phyloP scores from a whole-genome alignment of 2,888 invertebrate species.

The Cistogaster globosa region DNA sequence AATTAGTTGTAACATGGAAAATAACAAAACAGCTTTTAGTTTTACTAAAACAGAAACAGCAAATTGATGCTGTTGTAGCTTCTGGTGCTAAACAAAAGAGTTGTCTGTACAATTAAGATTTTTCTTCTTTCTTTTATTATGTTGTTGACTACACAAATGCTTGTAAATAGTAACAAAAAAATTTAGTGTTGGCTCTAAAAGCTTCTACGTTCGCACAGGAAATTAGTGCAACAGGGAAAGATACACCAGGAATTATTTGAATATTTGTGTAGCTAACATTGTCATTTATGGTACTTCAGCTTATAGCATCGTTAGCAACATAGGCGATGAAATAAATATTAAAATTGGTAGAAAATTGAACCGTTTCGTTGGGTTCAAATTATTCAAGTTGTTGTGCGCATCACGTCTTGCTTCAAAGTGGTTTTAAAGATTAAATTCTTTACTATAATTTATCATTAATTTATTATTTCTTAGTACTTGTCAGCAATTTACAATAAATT shows the following conservation, averaged over 20 bases:
- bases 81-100: constrained; percentile 53
- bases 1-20: constrained; percentile 57
- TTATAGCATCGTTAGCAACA: background rate
- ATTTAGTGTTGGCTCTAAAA: constrained; percentile 24
- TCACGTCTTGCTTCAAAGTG: too few species aligned
- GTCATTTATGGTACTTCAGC: constrained; percentile 16
- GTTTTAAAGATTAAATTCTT: too few species aligned
- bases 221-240: background rate
- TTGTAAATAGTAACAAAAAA: constrained; percentile 20
- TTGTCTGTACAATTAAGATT: background rate
- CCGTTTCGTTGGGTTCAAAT: too few species aligned
- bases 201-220: background rate
- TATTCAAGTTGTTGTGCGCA: too few species aligned
- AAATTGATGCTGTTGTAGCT: constrained; percentile 56
- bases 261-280: constrained; percentile 24
- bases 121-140: constrained; percentile 1
- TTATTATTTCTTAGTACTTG: too few species aligned
- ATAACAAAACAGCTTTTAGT: background rate
- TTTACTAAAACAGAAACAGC: background rate
- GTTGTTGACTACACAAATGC: constrained; percentile 39
- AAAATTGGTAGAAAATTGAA: too few species aligned
- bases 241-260: background rate
- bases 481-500: too few species aligned
- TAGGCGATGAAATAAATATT: too few species aligned
- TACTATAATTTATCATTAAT: too few species aligned